phyloP scores from a whole-genome alignment of 2,113 vertebrate genomes.

The Orientallactaga bullata region DNA sequence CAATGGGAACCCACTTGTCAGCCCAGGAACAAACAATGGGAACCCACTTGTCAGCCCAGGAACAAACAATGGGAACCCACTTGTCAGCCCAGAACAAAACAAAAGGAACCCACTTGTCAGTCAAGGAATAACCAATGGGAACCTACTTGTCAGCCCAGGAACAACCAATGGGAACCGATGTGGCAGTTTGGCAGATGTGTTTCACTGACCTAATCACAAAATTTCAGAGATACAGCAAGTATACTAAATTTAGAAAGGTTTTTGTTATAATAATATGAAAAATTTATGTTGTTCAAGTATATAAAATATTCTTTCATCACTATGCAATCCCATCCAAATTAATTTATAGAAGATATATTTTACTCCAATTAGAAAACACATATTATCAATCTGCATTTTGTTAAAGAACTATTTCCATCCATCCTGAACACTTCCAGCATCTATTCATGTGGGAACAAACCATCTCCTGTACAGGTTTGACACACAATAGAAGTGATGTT shows the following conservation, averaged over 20 bases:
- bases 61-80: too few species aligned
- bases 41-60: too few species aligned
- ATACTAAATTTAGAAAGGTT: neutral
- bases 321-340: neutral
- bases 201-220: neutral
- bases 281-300: neutral
- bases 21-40: too few species aligned
- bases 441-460: neutral
- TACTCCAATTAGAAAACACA: too few species aligned
- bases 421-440: neutral
- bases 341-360: neutral
- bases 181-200: neutral
- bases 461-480: neutral
- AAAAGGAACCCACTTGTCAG: neutral
- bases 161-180: too few species aligned
- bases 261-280: neutral
- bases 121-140: too few species aligned
- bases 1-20: too few species aligned
- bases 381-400: neutral
- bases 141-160: too few species aligned
- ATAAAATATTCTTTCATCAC: neutral
- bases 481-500: neutral
- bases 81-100: too few species aligned
- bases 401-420: neutral
- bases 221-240: neutral